Conservation (phyloP, 2,113 vertebrate species). For the Phalacrocorax carbo region DNA sequence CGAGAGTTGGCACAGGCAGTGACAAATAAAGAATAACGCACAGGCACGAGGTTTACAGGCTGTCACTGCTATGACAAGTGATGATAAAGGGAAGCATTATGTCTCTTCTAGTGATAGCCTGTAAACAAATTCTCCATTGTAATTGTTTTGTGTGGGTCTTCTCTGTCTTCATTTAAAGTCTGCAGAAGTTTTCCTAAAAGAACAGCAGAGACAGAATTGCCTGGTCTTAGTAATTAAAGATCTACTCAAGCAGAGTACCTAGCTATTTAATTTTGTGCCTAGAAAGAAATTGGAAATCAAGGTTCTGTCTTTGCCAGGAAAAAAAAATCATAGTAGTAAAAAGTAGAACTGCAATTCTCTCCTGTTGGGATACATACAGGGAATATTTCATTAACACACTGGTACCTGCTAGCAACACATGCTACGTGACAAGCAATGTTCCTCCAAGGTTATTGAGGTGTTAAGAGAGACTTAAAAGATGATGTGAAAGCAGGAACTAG, state of each 20-base stretch:
- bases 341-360: neutral
- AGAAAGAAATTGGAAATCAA: neutral
- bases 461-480: neutral
- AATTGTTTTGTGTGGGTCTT: constrained; percentile 52
- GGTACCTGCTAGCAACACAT: neutral
- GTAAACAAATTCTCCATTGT: constrained; percentile 63
- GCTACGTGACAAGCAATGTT: neutral
- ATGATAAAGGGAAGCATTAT: constrained; percentile 70
- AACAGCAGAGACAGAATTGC: neutral
- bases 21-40: constrained; percentile 66
- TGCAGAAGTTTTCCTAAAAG: constrained; percentile 18
- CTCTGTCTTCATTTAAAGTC: constrained; percentile 64
- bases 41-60: constrained; percentile 66
- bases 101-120: constrained; percentile 39
- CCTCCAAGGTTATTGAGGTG: neutral
- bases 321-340: neutral
- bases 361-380: neutral
- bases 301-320: neutral
- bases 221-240: neutral
- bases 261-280: neutral
- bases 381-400: neutral
- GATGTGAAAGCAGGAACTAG: neutral
- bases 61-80: constrained; percentile 66
- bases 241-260: neutral
- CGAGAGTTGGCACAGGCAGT: constrained; percentile 50